These are phyloP conservation scores for Phalangium opilio DNA, from an alignment of 2,888 invertebrate genomes.

Conservation along the genomic window DNA sequence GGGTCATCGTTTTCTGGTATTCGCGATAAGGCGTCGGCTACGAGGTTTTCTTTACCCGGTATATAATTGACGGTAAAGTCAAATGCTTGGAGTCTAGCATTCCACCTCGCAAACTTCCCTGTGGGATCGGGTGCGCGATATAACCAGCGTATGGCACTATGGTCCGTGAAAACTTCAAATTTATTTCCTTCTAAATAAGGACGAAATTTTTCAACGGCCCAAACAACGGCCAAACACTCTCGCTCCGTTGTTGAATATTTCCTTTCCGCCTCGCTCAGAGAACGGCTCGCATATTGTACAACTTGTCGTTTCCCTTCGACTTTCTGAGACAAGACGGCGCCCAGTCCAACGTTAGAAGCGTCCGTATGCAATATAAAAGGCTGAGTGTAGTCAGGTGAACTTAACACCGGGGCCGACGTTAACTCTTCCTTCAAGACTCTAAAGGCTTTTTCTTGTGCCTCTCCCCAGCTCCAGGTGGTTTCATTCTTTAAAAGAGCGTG, in stretches of 20 bases:
- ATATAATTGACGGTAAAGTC: constrained; percentile 29
- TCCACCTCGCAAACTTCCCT: constrained; percentile 34
- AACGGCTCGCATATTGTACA: constrained; percentile 20
- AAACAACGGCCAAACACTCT: constrained; percentile 29
- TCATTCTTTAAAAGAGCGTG: constrained; percentile 6
- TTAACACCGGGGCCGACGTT: constrained; percentile 16
- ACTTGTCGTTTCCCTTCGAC: constrained; percentile 10
- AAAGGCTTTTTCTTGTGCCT: constrained; percentile 5
- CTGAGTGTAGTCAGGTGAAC: constrained; percentile 14
- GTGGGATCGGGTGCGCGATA: constrained; percentile 29
- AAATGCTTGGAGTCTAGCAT: constrained; percentile 29
- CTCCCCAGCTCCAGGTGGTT: constrained; percentile 6
- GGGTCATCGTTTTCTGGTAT: constrained; percentile 12
- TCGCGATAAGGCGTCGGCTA: constrained; percentile 31
- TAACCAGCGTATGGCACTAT: constrained; percentile 35
- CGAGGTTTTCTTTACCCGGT: constrained; percentile 28
- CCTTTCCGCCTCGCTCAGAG: neutral
- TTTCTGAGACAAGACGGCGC: constrained; percentile 22
- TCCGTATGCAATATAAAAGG: constrained; percentile 22
- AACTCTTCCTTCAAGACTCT: constrained; percentile 3
- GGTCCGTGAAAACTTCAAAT: constrained; percentile 32
- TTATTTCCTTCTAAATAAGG: constrained; percentile 29
- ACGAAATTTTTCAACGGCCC: constrained; percentile 29
- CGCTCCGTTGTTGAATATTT: constrained; percentile 32
- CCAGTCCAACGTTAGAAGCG: constrained; percentile 20